Percentiles rank a stretch among this genome's conserved stretches.
Evolutionary conservation across 1,140 invertebrate species (phyloP).

Genomic region (Neodiprion pinetum): DNA sequence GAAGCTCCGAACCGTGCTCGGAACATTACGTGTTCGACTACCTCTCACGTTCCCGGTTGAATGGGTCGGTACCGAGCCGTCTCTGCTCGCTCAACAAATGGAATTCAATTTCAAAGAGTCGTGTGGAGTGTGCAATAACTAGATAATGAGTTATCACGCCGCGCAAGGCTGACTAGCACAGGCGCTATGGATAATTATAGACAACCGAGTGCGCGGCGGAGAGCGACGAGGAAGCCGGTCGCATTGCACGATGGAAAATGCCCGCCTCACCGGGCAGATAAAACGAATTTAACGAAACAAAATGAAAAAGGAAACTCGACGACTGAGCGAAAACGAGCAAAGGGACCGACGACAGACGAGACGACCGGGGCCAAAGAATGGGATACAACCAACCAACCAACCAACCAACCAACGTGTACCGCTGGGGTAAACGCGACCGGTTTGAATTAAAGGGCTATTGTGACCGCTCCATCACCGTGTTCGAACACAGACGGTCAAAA

Average conservation of each 20-base stretch:
- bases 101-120: neutral
- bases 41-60: no score
- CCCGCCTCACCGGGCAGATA: no score
- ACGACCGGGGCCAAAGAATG: neutral
- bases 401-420: no score
- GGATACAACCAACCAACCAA: neutral
- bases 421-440: neutral
- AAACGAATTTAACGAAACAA: neutral
- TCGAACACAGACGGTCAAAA: neutral
- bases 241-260: no score
- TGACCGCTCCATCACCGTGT: neutral
- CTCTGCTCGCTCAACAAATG: neutral
- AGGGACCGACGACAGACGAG: neutral
- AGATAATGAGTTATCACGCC: neutral
- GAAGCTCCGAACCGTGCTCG: no score
- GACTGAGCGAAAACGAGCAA: neutral
- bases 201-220: no score
- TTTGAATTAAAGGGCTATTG: constrained; percentile 1
- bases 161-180: neutral
- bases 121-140: neutral
- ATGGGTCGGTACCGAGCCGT: no score
- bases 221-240: no score
- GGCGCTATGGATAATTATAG: neutral
- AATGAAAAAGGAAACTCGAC: neutral
- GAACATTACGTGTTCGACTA: no score